A percentile compares a stretch with the other conserved stretches of the same genome.
Conservation (phyloP, 2,888 invertebrate genomes). For the Hyles lineata region DNA sequence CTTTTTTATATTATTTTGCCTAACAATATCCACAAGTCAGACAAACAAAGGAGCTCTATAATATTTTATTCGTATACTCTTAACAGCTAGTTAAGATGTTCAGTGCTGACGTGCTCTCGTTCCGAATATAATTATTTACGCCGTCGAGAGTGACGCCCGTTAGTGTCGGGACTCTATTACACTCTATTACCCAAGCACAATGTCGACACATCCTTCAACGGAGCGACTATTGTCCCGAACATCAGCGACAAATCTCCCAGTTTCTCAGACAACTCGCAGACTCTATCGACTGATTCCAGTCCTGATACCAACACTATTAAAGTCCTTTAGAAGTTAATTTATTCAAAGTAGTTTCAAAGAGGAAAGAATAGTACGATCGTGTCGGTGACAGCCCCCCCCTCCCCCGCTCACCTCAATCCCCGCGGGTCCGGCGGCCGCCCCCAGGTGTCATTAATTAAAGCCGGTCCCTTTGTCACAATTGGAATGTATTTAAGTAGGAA, state of each 20-base stretch:
- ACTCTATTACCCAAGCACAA: neutral
- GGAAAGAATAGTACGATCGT: conserved; percentile 43
- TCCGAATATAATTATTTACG: neutral
- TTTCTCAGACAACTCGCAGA: neutral
- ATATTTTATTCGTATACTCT: neutral
- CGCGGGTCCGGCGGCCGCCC: conserved; percentile 22
- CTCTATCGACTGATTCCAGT: conserved; percentile 12
- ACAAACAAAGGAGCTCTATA: neutral
- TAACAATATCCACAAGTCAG: neutral
- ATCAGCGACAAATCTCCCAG: neutral
- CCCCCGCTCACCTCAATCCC: neutral
- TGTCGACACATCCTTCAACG: neutral
- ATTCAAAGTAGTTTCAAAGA: conserved; percentile 38
- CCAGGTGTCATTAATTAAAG: conserved; percentile 40
- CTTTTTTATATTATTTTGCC: no score
- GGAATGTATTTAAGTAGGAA: conserved; percentile 43
- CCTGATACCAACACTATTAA: conserved; percentile 35
- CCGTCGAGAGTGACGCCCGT: neutral
- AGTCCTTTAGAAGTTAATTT: conserved; percentile 38
- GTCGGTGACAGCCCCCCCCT: conserved; percentile 37
- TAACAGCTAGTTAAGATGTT: neutral
- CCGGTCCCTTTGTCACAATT: conserved; percentile 42
- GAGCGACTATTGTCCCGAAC: neutral
- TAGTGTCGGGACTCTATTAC: neutral
- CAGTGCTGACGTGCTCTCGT: neutral